These are phyloP conservation scores for Esperia sulphurella DNA, from an alignment of 2,888 invertebrate genomes.

Conservation along the genomic window DNA sequence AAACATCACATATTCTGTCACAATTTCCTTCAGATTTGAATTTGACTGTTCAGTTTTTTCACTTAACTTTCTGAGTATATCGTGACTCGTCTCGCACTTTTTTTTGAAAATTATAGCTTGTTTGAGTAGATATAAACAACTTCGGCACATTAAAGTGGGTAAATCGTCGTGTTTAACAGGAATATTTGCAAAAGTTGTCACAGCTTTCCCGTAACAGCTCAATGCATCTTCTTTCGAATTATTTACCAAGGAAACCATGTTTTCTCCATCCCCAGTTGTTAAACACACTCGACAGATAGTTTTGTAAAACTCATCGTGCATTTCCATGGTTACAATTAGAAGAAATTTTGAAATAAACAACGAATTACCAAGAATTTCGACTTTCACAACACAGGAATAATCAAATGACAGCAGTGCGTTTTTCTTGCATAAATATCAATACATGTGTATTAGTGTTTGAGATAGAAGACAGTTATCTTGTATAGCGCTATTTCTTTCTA, in stretches of 20 bases:
- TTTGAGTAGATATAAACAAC: conserved; percentile 48
- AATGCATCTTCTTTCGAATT: conserved; percentile 35
- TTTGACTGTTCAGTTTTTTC: conserved; percentile 13
- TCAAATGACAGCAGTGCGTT: no score
- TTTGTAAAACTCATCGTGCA: conserved; percentile 40
- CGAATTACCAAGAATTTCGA: neutral
- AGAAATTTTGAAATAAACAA: neutral
- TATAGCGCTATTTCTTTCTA: no score
- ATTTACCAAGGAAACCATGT: conserved; percentile 49
- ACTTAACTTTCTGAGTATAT: conserved; percentile 28
- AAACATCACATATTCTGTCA: conserved; percentile 42
- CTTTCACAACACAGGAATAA: no score
- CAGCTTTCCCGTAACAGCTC: conserved; percentile 49
- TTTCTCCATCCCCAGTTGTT: conserved; percentile 29
- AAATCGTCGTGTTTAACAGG: conserved; percentile 39
- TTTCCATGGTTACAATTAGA: conserved; percentile 29
- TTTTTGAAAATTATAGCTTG: conserved; percentile 56
- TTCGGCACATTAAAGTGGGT: conserved; percentile 50
- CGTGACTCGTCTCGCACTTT: conserved; percentile 50
- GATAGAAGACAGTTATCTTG: no score
- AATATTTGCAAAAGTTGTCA: conserved; percentile 44
- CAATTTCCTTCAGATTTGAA: conserved; percentile 26
- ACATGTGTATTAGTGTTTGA: no score
- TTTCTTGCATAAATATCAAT: no score
- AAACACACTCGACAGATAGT: conserved; percentile 59